Evolutionary conservation across 2,888 invertebrate species (phyloP).

Genomic region (Spodoptera exigua): DNA sequence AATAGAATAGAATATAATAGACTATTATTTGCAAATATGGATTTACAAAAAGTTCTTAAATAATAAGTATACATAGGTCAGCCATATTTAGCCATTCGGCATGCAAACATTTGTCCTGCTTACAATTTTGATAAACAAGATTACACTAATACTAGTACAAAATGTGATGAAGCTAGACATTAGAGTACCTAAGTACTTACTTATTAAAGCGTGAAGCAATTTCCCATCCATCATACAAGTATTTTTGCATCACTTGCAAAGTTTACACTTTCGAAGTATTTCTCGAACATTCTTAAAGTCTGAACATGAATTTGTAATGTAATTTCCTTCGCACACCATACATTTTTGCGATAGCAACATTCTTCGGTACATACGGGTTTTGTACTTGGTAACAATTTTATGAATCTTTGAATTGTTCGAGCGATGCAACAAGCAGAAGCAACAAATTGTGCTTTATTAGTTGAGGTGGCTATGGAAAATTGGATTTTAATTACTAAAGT

Average conservation of each 20-base stretch:
- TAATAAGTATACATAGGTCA: too few relatives aligned
- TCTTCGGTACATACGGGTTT: slow-evolving; percentile 13
- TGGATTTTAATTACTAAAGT: neutral
- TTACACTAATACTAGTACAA: neutral
- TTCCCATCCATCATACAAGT: slow-evolving; percentile 11
- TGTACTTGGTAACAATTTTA: slow-evolving; percentile 23
- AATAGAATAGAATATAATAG: too few relatives aligned
- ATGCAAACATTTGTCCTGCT: too few relatives aligned
- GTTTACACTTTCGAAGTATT: slow-evolving; percentile 3
- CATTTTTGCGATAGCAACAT: slow-evolving; percentile 40
- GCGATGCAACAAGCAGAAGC: slow-evolving; percentile 35
- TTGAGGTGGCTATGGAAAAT: too few relatives aligned
- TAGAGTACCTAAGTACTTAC: neutral
- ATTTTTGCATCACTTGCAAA: slow-evolving; percentile 13
- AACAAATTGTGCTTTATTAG: too few relatives aligned
- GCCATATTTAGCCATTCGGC: too few relatives aligned
- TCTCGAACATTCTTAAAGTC: slow-evolving; percentile 18
- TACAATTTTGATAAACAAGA: too few relatives aligned
- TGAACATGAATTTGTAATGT: slow-evolving; percentile 6
- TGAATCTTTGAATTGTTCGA: slow-evolving; percentile 37
- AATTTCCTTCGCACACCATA: slow-evolving; percentile 23
- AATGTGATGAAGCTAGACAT: neutral
- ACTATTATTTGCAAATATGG: too few relatives aligned
- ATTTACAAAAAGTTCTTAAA: too few relatives aligned
- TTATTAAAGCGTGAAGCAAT: neutral